phyloP scores from a whole-genome alignment of 1,140 invertebrate genomes.

The Elymnias hypermnestra region DNA sequence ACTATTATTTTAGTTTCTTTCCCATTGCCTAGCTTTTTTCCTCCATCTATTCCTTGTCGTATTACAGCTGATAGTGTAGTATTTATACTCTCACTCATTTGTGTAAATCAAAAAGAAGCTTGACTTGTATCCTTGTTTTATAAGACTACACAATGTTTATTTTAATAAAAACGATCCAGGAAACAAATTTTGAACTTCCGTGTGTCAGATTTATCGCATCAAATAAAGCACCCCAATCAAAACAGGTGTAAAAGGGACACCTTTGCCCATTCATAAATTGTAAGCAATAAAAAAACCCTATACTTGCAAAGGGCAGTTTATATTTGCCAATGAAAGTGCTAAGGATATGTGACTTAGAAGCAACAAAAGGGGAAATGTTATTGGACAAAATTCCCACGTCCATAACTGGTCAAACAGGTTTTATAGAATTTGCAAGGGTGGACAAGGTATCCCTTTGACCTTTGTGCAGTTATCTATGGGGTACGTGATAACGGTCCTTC shows the following conservation, averaged over 20 bases:
- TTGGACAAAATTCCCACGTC: constrained; percentile 48
- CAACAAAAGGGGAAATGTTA: constrained; percentile 14
- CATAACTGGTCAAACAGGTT: constrained; percentile 56
- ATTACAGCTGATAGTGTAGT: no score
- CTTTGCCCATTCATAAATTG: constrained; percentile 18
- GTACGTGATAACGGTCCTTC: constrained; percentile 43
- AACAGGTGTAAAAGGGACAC: constrained; percentile 28
- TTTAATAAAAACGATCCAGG: neutral
- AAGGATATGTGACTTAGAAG: neutral
- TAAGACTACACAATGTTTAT: no score
- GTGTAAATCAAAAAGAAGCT: no score
- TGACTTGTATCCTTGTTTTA: no score
- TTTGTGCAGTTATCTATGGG: constrained; percentile 8
- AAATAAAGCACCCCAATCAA: constrained; percentile 20
- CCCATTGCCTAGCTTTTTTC: no score
- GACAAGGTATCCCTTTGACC: constrained; percentile 38
- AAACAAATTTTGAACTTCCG: neutral
- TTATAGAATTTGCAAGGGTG: constrained; percentile 37
- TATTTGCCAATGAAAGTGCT: neutral
- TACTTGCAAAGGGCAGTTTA: constrained; percentile 2
- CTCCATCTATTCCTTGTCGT: no score
- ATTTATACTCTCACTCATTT: no score
- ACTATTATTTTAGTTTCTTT: no score
- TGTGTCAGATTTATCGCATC: constrained; percentile 15
- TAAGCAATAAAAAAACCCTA: neutral